Percentiles rank a stretch among this genome's conserved stretches.
These are phyloP conservation scores for Willowsia nigromaculata DNA, from an alignment of 2,888 invertebrate genomes.

Conservation along the genomic window DNA sequence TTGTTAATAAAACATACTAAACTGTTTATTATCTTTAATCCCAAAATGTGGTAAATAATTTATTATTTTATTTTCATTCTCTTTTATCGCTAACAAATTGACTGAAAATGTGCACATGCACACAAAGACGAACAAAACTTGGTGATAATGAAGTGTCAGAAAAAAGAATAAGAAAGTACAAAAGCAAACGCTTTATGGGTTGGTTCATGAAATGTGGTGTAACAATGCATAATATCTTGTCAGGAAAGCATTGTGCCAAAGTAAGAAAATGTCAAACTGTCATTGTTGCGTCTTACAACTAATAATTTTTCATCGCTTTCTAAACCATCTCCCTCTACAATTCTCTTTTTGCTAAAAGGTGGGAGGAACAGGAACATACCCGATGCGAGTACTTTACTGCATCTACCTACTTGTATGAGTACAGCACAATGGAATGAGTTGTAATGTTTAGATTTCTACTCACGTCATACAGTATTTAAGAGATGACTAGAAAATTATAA, in stretches of 20 bases:
- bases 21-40: not conserved
- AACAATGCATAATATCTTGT: constrained; percentile 22
- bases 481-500: no score
- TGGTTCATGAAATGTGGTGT: not conserved
- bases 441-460: no score
- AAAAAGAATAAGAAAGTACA: not conserved
- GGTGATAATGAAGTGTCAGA: constrained; percentile 18
- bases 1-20: no score
- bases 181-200: not conserved
- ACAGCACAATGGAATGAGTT: not conserved
- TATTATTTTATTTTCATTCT: not conserved
- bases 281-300: constrained; percentile 58
- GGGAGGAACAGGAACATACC: not conserved
- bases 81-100: not conserved
- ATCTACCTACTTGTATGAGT: not conserved
- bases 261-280: constrained; percentile 29
- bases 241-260: constrained; percentile 2
- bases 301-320: constrained; percentile 71
- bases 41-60: not conserved
- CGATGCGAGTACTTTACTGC: not conserved
- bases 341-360: not conserved
- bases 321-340: not conserved
- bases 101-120: not conserved
- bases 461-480: no score
- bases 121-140: not conserved